Evolutionary conservation across 1,140 invertebrate genomes (phyloP).

Genomic region (Liolophura sinensis): DNA sequence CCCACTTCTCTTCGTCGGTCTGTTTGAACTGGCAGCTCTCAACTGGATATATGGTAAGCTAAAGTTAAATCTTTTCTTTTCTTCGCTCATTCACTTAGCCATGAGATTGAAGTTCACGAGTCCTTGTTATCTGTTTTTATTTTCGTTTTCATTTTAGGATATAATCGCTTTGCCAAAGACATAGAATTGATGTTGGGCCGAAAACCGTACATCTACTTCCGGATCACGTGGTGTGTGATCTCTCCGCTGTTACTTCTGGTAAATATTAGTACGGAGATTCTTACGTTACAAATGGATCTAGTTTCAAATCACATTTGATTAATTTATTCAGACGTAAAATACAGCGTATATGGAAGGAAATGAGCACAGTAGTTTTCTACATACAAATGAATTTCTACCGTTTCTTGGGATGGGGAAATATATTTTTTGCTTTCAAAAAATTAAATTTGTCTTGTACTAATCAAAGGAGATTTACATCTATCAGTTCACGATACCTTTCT

Average conservation of each 20-base stretch:
- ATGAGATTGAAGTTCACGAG: not conserved
- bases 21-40: constrained; percentile 76
- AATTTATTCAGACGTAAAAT: too few species aligned
- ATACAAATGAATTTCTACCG: too few species aligned
- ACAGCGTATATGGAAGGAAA: too few species aligned
- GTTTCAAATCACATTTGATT: too few species aligned
- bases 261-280: too few species aligned
- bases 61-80: not conserved
- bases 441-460: too few species aligned
- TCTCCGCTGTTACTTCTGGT: constrained; percentile 81
- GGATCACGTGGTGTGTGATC: constrained; percentile 79
- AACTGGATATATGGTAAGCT: constrained; percentile 72
- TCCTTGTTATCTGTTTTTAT: not conserved
- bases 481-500: too few species aligned
- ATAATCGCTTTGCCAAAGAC: constrained; percentile 74
- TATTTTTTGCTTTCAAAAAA: too few species aligned
- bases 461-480: too few species aligned
- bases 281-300: too few species aligned
- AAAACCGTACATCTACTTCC: constrained; percentile 76
- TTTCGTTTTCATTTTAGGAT: constrained; percentile 60
- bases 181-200: constrained; percentile 85
- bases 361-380: too few species aligned
- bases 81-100: not conserved
- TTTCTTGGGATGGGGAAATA: too few species aligned
- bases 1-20: constrained; percentile 75